Evolutionary conservation across 2,888 invertebrate species (phyloP), one percentile per base, ranked within the genome.

Genomic region (Mechanitis mazaeus): DNA sequence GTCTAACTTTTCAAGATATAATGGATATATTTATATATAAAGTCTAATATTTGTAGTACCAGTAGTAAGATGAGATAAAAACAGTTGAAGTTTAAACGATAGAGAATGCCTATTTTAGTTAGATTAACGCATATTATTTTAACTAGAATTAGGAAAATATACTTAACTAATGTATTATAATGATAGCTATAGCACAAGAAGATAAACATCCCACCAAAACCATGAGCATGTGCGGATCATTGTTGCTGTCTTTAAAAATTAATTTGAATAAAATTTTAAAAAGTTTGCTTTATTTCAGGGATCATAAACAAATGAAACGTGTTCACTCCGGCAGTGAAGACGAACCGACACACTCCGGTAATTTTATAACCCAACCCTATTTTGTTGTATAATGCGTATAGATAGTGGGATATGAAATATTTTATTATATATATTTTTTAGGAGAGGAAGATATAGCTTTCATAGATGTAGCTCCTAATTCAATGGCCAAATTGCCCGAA

Each of bases 231-330:
- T 62, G 68, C 68, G 64, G 58, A 54, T 60, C 72, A 72, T 70
- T 69, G 56, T 71, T 71, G 68, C 63, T 70, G 59, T 55, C 35
- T 54, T 33, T 47, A 54, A 45, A 59, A 55, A 60, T 53, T 47
- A 54, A 46, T 31, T 56, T n/a, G 28, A 46, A 50, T 42, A 20
- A 59, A 50, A 61, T 54, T 63, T 38, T 56, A 45, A 55, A 56
- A 35, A 46, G 0, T 42, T 66, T 64, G 56, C 63, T 65, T 68
- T 59, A 38, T 69, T 63, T 68, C 91, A 96, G 97, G 87, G 96
- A 97, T 74, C 95, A 95, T 83, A 96, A 95, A 76, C 94, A 94
- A 86, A 93, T 95, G 91, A 95, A 95, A 87, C 91, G 96, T 71
- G 91, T 92, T 69, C 93, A 94, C 72, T 94, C 93, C 68, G 94